These are phyloP conservation scores for Galagoides demidoff DNA, from an alignment of 2,797 vertebrate genomes.

Conservation along the genomic window DNA sequence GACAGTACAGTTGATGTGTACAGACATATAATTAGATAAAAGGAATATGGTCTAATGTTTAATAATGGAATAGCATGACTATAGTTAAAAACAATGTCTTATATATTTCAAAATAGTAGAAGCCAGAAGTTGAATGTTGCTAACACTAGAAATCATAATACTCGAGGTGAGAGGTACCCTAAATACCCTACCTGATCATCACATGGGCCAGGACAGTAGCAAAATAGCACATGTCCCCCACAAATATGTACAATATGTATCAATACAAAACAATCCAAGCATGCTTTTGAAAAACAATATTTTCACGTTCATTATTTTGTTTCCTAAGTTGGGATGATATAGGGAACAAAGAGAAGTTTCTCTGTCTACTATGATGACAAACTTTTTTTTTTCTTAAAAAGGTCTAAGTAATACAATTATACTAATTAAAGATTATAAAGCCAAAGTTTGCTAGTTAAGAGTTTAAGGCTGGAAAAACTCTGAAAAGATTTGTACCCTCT, in stretches of 20 bases:
- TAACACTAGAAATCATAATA: not conserved
- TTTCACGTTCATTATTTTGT: not conserved
- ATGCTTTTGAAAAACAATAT: not conserved
- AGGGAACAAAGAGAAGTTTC: not conserved
- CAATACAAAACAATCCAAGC: not conserved
- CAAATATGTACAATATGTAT: not conserved
- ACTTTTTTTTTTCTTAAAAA: not conserved
- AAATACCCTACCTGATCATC: not conserved
- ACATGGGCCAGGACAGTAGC: not conserved
- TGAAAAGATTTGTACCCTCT: not conserved
- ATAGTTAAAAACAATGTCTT: not conserved
- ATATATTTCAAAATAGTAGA: not conserved
- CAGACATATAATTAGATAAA: not conserved
- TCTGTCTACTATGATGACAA: not conserved
- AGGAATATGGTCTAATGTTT: not conserved
- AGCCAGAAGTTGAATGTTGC: not conserved
- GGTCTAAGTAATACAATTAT: not conserved
- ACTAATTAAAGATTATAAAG: conserved; percentile 14
- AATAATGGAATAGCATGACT: not conserved
- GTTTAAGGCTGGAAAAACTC: not conserved
- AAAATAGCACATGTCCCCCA: not conserved
- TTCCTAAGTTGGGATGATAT: not conserved
- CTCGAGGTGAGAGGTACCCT: no score
- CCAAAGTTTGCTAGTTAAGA: not conserved
- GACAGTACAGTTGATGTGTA: not conserved